phyloP scores from a whole-genome alignment of 2,888 invertebrate genomes.

The Apomyelois bistriatella region DNA sequence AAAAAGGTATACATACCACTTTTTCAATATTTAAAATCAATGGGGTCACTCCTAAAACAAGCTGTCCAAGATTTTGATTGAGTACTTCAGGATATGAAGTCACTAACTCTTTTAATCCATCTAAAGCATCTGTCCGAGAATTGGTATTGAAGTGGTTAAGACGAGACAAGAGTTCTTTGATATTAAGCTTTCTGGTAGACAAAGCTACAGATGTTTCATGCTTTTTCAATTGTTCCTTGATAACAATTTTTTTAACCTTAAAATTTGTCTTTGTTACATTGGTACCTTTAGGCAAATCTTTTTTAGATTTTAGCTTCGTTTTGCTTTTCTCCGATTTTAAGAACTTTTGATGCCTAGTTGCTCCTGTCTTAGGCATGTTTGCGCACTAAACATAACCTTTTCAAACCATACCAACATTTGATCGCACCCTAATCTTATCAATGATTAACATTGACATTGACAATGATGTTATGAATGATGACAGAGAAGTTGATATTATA shows the following conservation, averaged over 20 bases:
- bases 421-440: neutral
- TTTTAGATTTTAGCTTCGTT: conserved; percentile 88
- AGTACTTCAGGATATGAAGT: conserved; percentile 53
- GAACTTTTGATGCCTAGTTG: conserved; percentile 84
- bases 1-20: conserved; percentile 64
- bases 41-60: conserved; percentile 85
- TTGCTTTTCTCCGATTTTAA: conserved; percentile 92
- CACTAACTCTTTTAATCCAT: conserved; percentile 80
- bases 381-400: too few relatives aligned
- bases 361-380: conserved; percentile 64
- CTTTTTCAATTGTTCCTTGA: conserved; percentile 86
- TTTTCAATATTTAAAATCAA: conserved; percentile 87
- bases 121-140: conserved; percentile 82
- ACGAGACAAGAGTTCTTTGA: conserved; percentile 85
- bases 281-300: conserved; percentile 89
- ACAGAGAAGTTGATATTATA: too few relatives aligned
- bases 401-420: too few relatives aligned
- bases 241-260: conserved; percentile 92
- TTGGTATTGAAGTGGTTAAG: conserved; percentile 88
- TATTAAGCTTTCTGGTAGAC: conserved; percentile 84
- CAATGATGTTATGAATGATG: too few relatives aligned
- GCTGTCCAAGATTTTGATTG: conserved; percentile 80
- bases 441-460: too few relatives aligned
- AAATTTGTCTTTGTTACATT: conserved; percentile 95
- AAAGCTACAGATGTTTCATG: conserved; percentile 77